phyloP scores from a whole-genome alignment of 1,140 invertebrate genomes.

The Vollenhovia emeryi region DNA sequence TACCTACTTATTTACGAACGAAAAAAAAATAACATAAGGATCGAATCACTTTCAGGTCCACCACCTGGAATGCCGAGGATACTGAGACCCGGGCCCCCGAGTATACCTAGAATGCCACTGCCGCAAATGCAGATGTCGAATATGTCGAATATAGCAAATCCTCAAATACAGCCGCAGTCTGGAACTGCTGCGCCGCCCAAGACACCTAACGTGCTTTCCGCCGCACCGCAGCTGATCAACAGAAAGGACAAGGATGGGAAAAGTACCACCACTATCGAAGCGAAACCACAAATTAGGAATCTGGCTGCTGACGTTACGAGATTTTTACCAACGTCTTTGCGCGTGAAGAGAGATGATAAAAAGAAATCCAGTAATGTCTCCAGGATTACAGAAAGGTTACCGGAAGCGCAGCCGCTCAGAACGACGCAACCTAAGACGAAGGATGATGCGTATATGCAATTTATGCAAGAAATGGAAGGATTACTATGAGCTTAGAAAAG shows the following conservation, averaged over 20 bases:
- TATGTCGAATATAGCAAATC: conserved; percentile 74
- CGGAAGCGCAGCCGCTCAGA: conserved; percentile 81
- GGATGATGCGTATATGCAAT: conserved; percentile 98
- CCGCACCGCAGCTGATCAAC: conserved; percentile 93
- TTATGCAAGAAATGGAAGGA: conserved; percentile 99
- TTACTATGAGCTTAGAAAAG: conserved; percentile 87
- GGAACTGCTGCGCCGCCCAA: conserved; percentile 78
- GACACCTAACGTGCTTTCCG: conserved; percentile 92
- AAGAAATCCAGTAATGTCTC: conserved; percentile 82
- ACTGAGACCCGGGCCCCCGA: conserved; percentile 85
- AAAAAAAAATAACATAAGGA: neutral
- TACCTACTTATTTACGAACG: neutral
- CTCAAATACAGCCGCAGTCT: conserved; percentile 78
- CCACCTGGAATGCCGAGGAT: conserved; percentile 87
- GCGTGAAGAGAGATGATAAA: conserved; percentile 94
- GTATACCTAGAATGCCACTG: conserved; percentile 86
- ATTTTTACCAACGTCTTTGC: conserved; percentile 96
- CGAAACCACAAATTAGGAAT: conserved; percentile 98
- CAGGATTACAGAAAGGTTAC: conserved; percentile 81
- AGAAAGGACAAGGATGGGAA: conserved; percentile 87
- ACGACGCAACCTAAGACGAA: conserved; percentile 89
- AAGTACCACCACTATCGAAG: conserved; percentile 94
- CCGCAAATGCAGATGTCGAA: conserved; percentile 84
- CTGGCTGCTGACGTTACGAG: conserved; percentile 97
- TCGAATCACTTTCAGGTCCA: conserved; percentile 78